phyloP scores from a whole-genome alignment of 2,797 vertebrate genomes.

The Mormyrus hasselquistii region DNA sequence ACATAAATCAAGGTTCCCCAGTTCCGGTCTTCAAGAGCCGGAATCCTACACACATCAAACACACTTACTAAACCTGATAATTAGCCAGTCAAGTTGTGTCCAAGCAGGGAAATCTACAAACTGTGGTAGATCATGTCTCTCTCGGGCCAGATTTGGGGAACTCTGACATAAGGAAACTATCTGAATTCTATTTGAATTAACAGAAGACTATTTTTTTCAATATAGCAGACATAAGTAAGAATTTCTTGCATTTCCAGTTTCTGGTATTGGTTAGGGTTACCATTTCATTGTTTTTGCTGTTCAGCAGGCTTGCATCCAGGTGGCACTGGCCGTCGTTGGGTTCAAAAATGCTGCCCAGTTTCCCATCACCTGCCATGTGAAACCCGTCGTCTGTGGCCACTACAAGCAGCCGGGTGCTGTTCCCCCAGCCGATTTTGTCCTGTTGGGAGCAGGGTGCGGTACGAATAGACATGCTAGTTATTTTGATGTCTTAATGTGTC shows the following conservation, averaged over 20 bases:
- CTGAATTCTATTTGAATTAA: neutral
- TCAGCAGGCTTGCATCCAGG: slow-evolving; percentile 58
- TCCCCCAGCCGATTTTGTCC: slow-evolving; percentile 84
- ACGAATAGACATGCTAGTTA: neutral
- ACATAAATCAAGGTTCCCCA: neutral
- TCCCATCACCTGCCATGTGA: slow-evolving; percentile 92
- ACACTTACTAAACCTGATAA: neutral
- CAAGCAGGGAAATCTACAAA: neutral
- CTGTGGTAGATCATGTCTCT: neutral
- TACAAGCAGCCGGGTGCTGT: slow-evolving; percentile 84
- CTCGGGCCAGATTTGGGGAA: neutral
- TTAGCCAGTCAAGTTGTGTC: neutral
- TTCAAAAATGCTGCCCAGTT: slow-evolving; percentile 82
- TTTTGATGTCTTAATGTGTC: neutral
- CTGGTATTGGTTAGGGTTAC: slow-evolving; percentile 52
- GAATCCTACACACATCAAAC: neutral
- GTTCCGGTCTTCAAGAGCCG: neutral
- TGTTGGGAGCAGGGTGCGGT: slow-evolving; percentile 35
- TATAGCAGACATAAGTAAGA: neutral
- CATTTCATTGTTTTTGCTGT: slow-evolving; percentile 69
- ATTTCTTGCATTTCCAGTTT: neutral
- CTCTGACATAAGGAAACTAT: neutral
- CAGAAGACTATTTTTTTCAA: neutral
- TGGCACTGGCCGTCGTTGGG: slow-evolving; percentile 82
- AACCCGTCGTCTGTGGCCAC: slow-evolving; percentile 87